Evolutionary conservation across 1,140 invertebrate species (phyloP).

Genomic region (Rhynchophorus ferrugineus): DNA sequence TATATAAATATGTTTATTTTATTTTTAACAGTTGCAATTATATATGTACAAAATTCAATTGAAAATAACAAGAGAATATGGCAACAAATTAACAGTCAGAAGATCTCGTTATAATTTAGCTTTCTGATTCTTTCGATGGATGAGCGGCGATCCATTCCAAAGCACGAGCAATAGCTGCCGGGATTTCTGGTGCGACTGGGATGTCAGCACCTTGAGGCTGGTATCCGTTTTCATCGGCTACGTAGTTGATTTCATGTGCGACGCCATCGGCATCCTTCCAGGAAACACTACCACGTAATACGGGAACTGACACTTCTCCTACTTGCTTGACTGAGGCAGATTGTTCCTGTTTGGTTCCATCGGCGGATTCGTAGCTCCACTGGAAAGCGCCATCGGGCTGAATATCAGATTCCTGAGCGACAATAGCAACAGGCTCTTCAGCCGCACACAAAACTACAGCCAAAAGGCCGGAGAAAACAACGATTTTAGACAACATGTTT

Average conservation of each 20-base stretch:
- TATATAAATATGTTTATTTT: no score
- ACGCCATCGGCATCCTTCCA: not conserved
- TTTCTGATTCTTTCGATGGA: not conserved
- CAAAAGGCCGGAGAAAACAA: not conserved
- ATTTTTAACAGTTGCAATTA: no score
- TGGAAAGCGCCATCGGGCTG: not conserved
- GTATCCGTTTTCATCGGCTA: slow-evolving; percentile 1
- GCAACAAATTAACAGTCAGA: no score
- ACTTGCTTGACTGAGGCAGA: not conserved
- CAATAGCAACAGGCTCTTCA: slow-evolving; percentile 34
- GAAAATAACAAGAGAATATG: no score
- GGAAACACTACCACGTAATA: not conserved
- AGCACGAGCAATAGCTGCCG: not conserved
- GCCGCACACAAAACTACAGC: slow-evolving; percentile 39
- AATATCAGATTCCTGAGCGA: not conserved
- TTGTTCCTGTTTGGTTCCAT: slow-evolving; percentile 3
- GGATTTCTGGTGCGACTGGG: not conserved
- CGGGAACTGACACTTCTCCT: not conserved
- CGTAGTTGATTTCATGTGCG: not conserved
- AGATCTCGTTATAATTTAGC: no score
- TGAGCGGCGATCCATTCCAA: slow-evolving; percentile 6
- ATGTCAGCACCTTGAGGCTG: not conserved
- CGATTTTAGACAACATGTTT: not conserved
- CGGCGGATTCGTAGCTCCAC: not conserved
- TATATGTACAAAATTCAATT: no score